Conservation (phyloP, 2,888 invertebrate species). For the Entomobrya proxima region DNA sequence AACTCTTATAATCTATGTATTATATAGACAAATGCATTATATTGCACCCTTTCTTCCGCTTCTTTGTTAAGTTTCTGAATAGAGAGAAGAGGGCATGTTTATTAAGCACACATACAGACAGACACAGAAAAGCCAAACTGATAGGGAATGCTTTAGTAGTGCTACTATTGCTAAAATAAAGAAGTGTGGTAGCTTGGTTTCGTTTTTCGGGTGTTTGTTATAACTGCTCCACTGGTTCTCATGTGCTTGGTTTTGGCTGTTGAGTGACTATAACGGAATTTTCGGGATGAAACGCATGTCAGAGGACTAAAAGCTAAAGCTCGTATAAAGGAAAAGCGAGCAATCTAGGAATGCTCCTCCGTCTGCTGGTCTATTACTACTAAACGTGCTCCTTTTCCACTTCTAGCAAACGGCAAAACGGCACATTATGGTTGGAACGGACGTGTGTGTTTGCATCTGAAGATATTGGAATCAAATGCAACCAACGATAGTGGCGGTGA, state of each 20-base stretch:
- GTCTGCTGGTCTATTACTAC: neutral
- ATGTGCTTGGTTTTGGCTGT: slow-evolving; percentile 13
- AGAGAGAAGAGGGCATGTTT: neutral
- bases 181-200: slow-evolving; percentile 42
- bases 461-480: neutral
- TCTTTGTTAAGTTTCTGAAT: slow-evolving; percentile 4
- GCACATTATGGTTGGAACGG: neutral
- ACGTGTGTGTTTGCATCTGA: slow-evolving; percentile 13
- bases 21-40: slow-evolving; percentile 36
- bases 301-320: slow-evolving; percentile 40
- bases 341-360: slow-evolving; percentile 19
- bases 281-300: slow-evolving; percentile 69
- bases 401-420: slow-evolving; percentile 25
- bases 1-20: no score
- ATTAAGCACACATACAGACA: neutral
- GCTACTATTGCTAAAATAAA: slow-evolving; percentile 16
- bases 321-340: slow-evolving; percentile 23
- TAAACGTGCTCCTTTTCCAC: neutral
- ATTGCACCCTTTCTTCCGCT: slow-evolving; percentile 22
- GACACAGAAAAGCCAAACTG: neutral
- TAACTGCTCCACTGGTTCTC: neutral
- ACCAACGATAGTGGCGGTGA: neutral
- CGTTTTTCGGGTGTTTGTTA: slow-evolving; percentile 30
- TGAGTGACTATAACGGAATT: slow-evolving; percentile 35
- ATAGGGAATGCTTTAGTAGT: neutral